Evolutionary conservation across 2,888 invertebrate species (phyloP).

Genomic region (Clivina fossor): DNA sequence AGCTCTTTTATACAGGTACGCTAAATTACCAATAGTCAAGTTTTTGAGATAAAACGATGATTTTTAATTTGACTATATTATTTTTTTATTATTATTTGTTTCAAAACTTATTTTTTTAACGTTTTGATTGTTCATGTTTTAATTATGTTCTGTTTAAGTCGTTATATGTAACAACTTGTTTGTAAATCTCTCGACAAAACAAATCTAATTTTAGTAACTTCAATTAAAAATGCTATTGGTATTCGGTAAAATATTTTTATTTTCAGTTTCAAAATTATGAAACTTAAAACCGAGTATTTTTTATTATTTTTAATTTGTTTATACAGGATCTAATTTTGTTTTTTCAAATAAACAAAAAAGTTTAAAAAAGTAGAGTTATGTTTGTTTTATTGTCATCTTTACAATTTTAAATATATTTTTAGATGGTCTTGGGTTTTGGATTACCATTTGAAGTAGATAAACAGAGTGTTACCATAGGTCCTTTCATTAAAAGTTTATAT

Average conservation of each 20-base stretch:
- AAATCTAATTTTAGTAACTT: too few relatives aligned
- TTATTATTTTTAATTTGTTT: background rate
- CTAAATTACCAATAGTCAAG: too few relatives aligned
- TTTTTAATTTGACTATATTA: too few relatives aligned
- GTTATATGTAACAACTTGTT: background rate
- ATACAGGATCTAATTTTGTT: constrained; percentile 21
- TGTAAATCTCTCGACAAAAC: too few relatives aligned
- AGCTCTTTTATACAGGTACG: constrained; percentile 62
- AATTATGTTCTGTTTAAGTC: background rate
- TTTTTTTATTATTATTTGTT: too few relatives aligned
- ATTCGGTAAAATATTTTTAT: background rate
- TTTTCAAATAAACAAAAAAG: constrained; percentile 18
- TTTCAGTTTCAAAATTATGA: background rate
- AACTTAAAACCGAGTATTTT: background rate
- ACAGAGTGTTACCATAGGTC: constrained; percentile 64
- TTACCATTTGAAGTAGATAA: constrained; percentile 65
- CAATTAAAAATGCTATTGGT: too few relatives aligned
- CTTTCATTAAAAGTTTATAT: constrained; percentile 69
- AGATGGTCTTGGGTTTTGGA: constrained; percentile 70
- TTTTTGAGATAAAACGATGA: too few relatives aligned
- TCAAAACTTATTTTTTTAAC: too few relatives aligned
- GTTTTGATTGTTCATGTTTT: too few relatives aligned
- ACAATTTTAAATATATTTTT: constrained; percentile 39
- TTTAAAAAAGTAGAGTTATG: constrained; percentile 13
- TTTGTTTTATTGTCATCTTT: constrained; percentile 36